Evolutionary conservation across 2,797 vertebrate genomes (phyloP).

Genomic region (Enteromius paludinosus): DNA sequence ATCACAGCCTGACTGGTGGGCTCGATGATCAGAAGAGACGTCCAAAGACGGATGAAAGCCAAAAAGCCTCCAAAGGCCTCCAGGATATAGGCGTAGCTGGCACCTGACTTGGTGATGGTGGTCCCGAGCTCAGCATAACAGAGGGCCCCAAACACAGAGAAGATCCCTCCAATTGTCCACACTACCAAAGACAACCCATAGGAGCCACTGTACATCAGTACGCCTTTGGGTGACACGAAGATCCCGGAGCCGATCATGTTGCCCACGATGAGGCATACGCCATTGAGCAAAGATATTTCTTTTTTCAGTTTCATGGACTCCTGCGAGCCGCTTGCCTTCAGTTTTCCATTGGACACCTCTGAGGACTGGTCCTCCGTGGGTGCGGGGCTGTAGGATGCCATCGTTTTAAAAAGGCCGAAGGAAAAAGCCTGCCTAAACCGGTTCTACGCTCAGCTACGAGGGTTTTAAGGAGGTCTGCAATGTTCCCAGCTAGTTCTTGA

Average conservation of each 20-base stretch:
- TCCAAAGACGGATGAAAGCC: slow-evolving; percentile 92
- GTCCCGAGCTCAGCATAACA: slow-evolving; percentile 94
- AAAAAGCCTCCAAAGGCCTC: slow-evolving; percentile 89
- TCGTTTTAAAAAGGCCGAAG: slow-evolving; percentile 59
- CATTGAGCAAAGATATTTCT: slow-evolving; percentile 91
- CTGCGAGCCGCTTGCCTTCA: slow-evolving; percentile 48
- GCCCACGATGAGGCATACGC: slow-evolving; percentile 91
- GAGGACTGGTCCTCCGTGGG: slow-evolving; percentile 53
- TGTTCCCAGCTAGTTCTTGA: slow-evolving; percentile 49
- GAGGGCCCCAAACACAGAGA: slow-evolving; percentile 90
- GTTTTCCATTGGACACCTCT: slow-evolving; percentile 66
- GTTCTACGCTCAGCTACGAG: slow-evolving; percentile 41
- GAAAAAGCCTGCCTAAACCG: neutral
- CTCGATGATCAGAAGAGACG: slow-evolving; percentile 92
- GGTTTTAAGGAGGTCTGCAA: slow-evolving; percentile 38
- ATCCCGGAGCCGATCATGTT: slow-evolving; percentile 97
- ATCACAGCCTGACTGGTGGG: slow-evolving; percentile 93
- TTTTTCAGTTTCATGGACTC: slow-evolving; percentile 89
- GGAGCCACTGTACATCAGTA: slow-evolving; percentile 89
- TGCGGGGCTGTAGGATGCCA: slow-evolving; percentile 72
- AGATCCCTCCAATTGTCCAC: slow-evolving; percentile 89
- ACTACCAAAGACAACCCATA: slow-evolving; percentile 89
- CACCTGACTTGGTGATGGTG: slow-evolving; percentile 94
- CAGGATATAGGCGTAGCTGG: slow-evolving; percentile 93
- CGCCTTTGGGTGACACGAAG: slow-evolving; percentile 92